Percentiles rank a stretch among this genome's conserved stretches.
Conservation (phyloP, 2,113 vertebrate genomes). For the Rhea americana region DNA sequence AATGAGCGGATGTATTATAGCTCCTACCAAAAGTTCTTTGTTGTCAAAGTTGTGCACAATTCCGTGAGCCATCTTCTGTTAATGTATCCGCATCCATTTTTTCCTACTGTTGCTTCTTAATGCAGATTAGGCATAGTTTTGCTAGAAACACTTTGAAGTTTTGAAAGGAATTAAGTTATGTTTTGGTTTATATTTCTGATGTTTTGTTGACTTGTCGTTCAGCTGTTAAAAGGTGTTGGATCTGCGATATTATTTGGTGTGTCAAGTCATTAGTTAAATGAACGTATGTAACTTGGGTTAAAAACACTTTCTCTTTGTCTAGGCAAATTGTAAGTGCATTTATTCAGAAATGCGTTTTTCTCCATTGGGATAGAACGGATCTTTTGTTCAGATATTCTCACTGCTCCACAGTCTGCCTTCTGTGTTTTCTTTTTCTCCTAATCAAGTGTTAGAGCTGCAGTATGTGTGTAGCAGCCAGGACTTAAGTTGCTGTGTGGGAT, state of each 20-base stretch:
- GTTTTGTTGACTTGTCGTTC: neutral
- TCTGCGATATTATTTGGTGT: neutral
- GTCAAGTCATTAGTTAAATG: neutral
- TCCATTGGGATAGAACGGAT: neutral
- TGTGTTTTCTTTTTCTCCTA: neutral
- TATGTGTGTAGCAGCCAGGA: neutral
- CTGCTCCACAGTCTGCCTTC: neutral
- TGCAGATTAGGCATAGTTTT: neutral
- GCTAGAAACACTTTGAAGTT: neutral
- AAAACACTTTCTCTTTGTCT: neutral
- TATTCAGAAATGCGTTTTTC: neutral
- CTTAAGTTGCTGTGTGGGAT: neutral
- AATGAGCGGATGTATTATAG: neutral
- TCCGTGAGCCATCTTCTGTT: neutral
- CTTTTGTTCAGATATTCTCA: neutral
- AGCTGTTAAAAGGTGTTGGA: neutral
- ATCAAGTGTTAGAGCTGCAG: neutral
- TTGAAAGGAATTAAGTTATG: neutral
- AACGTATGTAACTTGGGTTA: neutral
- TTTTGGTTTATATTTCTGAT: neutral
- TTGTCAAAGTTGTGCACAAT: neutral
- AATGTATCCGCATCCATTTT: accelerated
- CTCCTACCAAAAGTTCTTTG: neutral
- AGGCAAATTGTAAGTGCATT: neutral
- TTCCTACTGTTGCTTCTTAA: neutral